These are phyloP conservation scores for Burhinus oedicnemus DNA, from an alignment of 2,113 vertebrate species.

Conservation along the genomic window DNA sequence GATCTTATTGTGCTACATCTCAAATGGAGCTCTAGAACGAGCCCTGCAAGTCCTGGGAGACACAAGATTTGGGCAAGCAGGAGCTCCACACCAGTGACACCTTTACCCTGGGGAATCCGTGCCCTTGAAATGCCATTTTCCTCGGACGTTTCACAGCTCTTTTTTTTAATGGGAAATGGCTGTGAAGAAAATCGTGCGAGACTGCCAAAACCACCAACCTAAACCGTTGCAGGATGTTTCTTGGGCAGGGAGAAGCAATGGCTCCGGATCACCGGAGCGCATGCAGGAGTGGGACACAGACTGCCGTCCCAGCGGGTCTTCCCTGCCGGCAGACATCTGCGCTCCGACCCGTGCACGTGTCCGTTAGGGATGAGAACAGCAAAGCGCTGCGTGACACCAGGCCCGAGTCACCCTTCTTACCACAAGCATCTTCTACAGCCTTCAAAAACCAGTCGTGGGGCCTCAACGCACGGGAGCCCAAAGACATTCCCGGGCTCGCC, in stretches of 20 bases:
- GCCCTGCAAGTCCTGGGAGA: too few species aligned
- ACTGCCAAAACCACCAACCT: background rate
- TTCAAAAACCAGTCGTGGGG: background rate
- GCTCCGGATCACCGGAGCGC: background rate
- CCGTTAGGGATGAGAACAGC: background rate
- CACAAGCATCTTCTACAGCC: background rate
- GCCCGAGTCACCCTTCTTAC: background rate
- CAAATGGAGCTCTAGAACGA: too few species aligned
- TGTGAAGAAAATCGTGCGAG: background rate
- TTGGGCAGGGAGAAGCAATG: background rate
- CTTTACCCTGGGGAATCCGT: background rate
- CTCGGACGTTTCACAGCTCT: background rate
- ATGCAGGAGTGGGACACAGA: background rate
- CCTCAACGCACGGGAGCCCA: fast-evolving
- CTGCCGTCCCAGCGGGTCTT: fast-evolving
- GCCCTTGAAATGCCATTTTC: background rate
- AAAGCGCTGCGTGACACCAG: background rate
- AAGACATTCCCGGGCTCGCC: fast-evolving
- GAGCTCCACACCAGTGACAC: background rate
- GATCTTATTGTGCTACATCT: too few species aligned
- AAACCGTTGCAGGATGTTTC: background rate
- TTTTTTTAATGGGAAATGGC: background rate
- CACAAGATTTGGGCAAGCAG: too few species aligned
- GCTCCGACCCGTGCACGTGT: fast-evolving
- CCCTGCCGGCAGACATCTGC: background rate